These are phyloP conservation scores for Nixonia krombeini DNA, from an alignment of 1,140 invertebrate genomes.

Conservation along the genomic window DNA sequence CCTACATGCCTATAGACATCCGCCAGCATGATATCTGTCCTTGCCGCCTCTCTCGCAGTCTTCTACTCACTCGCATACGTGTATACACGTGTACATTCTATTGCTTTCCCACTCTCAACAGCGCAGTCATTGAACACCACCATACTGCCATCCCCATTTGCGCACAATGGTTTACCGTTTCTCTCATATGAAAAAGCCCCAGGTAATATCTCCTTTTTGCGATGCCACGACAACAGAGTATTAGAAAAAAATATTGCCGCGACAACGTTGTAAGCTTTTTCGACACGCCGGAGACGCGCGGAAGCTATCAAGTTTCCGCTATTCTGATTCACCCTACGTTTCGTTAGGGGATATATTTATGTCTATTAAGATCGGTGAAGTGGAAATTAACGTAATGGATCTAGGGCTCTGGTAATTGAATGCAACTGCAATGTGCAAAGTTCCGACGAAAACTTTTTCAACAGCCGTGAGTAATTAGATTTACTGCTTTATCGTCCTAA, in stretches of 20 bases:
- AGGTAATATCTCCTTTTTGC: conserved; percentile 54
- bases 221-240: conserved; percentile 25
- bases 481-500: too few relatives aligned
- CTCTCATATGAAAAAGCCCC: conserved; percentile 55
- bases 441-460: too few relatives aligned
- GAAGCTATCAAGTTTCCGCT: too few relatives aligned
- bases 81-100: conserved; percentile 11
- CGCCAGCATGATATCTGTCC: conserved; percentile 27
- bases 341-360: too few relatives aligned
- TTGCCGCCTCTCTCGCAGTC: conserved; percentile 25
- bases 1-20: conserved; percentile 22
- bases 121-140: conserved; percentile 49
- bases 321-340: too few relatives aligned
- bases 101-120: conserved; percentile 2
- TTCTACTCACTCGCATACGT: conserved; percentile 17
- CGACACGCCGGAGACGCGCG: not conserved
- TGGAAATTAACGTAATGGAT: too few relatives aligned
- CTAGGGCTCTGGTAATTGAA: too few relatives aligned
- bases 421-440: too few relatives aligned
- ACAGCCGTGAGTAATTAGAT: too few relatives aligned
- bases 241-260: conserved; percentile 1
- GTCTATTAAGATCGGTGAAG: too few relatives aligned
- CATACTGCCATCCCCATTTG: conserved; percentile 22
- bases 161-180: conserved; percentile 51
- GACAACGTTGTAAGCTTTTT: not conserved